Evolutionary conservation across 2,888 invertebrate species (phyloP).

Genomic region (Torymus auratus): DNA sequence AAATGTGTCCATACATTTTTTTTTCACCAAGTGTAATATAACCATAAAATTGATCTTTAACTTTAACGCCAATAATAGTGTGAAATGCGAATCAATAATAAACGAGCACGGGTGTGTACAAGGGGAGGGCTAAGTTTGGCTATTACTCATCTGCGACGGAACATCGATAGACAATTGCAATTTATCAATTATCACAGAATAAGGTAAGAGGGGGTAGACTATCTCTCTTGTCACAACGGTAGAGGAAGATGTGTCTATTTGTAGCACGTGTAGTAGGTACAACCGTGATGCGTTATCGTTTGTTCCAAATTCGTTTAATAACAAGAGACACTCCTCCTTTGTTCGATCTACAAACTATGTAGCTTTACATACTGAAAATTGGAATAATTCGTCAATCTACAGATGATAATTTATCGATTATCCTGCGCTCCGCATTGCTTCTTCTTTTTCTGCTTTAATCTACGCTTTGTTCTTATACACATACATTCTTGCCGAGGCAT

Average conservation of each 20-base stretch:
- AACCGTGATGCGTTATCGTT: constrained; percentile 34
- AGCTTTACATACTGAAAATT: constrained; percentile 52
- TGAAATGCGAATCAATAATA: constrained; percentile 41
- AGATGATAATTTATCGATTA: constrained; percentile 53
- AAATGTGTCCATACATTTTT: neutral
- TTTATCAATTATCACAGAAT: constrained; percentile 60
- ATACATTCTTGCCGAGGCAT: constrained; percentile 49
- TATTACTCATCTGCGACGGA: constrained; percentile 52
- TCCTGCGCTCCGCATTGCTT: constrained; percentile 37
- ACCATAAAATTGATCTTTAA: constrained; percentile 1
- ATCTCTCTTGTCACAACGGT: constrained; percentile 37
- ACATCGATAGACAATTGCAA: constrained; percentile 59
- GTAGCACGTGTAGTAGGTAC: constrained; percentile 49
- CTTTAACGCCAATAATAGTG: constrained; percentile 30
- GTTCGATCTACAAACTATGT: constrained; percentile 53
- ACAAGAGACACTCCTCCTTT: constrained; percentile 25
- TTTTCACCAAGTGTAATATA: constrained; percentile 42
- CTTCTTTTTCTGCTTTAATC: constrained; percentile 19
- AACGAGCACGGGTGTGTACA: neutral
- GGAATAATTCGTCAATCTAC: constrained; percentile 53
- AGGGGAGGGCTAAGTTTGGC: neutral
- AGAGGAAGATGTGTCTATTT: constrained; percentile 26
- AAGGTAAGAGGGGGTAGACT: constrained; percentile 54
- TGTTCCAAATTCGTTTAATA: constrained; percentile 49
- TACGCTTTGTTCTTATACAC: constrained; percentile 47